These are phyloP conservation scores for Podarcis siculus DNA, from an alignment of 2,797 vertebrate species.

Conservation along the genomic window DNA sequence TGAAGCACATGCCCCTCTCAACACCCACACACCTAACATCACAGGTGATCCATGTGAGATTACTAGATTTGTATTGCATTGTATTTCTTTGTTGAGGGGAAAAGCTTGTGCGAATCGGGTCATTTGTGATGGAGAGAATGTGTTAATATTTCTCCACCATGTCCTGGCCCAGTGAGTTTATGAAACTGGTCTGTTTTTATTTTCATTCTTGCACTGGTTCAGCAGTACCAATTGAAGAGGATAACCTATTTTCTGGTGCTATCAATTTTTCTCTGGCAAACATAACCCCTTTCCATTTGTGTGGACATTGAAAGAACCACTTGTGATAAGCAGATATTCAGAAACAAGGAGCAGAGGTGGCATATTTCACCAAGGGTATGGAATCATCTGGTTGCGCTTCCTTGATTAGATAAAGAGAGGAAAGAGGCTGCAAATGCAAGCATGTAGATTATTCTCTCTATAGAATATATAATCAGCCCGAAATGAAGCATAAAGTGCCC, in stretches of 20 bases:
- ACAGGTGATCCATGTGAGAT: background rate
- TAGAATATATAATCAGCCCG: constrained; percentile 50
- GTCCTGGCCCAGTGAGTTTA: background rate
- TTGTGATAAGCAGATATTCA: background rate
- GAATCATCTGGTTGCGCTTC: constrained; percentile 6
- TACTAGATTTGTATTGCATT: background rate
- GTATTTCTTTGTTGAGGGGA: background rate
- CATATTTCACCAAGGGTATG: constrained; percentile 2
- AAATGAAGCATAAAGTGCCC: constrained; percentile 11
- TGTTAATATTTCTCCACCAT: background rate
- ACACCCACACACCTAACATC: background rate
- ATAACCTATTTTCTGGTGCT: background rate
- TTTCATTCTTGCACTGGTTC: background rate
- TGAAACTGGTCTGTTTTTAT: background rate
- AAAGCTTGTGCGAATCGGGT: background rate
- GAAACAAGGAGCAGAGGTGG: background rate
- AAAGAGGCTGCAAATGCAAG: constrained; percentile 39
- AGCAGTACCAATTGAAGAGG: background rate
- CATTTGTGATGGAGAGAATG: background rate
- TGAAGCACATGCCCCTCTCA: background rate
- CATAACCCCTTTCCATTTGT: background rate
- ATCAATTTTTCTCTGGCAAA: background rate
- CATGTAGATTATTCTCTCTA: constrained; percentile 12
- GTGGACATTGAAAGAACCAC: constrained; percentile 4
- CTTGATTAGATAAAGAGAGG: constrained; percentile 54